Conservation (phyloP, 2,797 vertebrate genomes). For the Scolopax bukidnonensis region DNA sequence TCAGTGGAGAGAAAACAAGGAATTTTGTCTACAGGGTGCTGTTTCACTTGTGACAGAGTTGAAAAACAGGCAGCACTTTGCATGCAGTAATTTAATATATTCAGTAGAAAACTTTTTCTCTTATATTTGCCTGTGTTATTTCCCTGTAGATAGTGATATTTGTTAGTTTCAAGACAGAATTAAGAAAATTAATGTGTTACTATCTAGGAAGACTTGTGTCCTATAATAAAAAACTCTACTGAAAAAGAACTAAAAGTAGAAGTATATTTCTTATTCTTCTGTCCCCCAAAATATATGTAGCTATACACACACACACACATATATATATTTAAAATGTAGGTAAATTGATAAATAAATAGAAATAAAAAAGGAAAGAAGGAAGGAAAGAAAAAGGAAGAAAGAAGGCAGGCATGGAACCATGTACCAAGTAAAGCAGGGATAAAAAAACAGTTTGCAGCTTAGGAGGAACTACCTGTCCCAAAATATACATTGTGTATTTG, state of each 20-base stretch:
- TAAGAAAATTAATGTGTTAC: neutral
- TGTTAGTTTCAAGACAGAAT: neutral
- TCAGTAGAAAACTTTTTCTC: neutral
- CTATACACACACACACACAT: too few species aligned
- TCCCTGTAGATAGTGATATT: neutral
- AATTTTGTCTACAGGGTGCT: neutral
- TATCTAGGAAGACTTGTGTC: neutral
- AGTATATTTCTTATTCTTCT: neutral
- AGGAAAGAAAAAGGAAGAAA: neutral
- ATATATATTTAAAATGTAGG: too few species aligned
- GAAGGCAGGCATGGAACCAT: neutral
- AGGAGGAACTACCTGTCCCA: neutral
- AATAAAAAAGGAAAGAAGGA: neutral
- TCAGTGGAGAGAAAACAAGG: neutral
- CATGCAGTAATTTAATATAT: neutral
- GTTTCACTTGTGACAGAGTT: neutral
- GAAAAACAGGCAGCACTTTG: neutral
- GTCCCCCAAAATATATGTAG: too few species aligned
- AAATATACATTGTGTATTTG: neutral
- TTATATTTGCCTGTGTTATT: neutral
- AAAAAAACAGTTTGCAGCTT: neutral
- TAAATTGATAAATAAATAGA: too few species aligned
- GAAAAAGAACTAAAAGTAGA: neutral
- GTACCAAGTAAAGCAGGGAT: neutral
- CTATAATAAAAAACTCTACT: neutral